Evolutionary conservation across 2,113 vertebrate genomes (phyloP).

Genomic region (Sporophila hypoxantha): DNA sequence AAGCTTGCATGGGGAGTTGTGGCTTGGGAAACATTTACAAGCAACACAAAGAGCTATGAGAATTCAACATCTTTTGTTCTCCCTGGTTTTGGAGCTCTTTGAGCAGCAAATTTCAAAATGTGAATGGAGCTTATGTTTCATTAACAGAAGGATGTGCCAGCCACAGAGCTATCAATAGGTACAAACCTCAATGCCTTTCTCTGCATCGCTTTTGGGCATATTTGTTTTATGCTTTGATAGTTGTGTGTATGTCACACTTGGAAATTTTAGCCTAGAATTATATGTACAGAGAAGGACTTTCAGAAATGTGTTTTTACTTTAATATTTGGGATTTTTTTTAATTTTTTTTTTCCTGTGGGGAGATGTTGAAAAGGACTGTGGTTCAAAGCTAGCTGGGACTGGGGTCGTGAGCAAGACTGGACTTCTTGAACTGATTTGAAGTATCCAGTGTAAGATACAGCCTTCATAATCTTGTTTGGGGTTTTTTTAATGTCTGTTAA

Average conservation of each 20-base stretch:
- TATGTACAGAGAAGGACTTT: background rate
- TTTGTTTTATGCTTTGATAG: background rate
- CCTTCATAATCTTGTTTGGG: background rate
- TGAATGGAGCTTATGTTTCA: constrained; percentile 25
- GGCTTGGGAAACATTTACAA: constrained; percentile 15
- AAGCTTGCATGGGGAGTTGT: background rate
- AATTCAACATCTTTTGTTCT: background rate
- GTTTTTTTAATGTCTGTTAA: background rate
- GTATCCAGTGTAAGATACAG: background rate
- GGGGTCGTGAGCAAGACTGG: background rate
- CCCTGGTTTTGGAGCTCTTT: background rate
- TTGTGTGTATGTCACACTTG: background rate
- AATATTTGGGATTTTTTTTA: background rate
- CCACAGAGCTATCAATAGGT: fast-evolving
- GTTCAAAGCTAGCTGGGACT: background rate
- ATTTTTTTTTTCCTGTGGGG: background rate
- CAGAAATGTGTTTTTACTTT: background rate
- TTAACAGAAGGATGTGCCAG: background rate
- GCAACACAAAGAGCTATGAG: background rate
- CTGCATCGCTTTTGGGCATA: background rate
- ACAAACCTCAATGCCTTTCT: background rate
- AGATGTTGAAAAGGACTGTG: background rate
- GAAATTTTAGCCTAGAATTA: background rate
- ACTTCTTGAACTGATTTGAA: background rate
- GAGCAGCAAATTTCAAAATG: constrained; percentile 9